These are phyloP conservation scores for Ceramica pisi DNA, from an alignment of 2,888 invertebrate species.

Conservation along the genomic window DNA sequence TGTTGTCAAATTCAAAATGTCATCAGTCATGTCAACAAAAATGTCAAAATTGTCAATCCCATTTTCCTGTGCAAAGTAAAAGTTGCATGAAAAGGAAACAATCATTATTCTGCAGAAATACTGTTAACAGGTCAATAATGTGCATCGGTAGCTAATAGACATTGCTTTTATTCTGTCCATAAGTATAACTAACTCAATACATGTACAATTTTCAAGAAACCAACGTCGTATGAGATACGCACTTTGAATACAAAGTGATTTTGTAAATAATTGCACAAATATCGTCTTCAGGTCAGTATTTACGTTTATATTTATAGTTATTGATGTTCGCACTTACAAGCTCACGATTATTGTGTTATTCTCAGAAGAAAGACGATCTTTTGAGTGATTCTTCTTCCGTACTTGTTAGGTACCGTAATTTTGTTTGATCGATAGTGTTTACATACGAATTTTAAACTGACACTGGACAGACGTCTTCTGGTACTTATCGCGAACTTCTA, in stretches of 20 bases:
- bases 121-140: slow-evolving; percentile 2
- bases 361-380: neutral
- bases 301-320: slow-evolving; percentile 44
- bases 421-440: slow-evolving; percentile 43
- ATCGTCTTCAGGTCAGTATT: slow-evolving; percentile 63
- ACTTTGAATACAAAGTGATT: slow-evolving; percentile 55
- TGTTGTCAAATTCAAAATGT: slow-evolving; percentile 18
- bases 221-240: slow-evolving; percentile 18
- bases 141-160: slow-evolving; percentile 15
- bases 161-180: slow-evolving; percentile 15
- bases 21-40: slow-evolving; percentile 6
- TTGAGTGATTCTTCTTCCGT: neutral
- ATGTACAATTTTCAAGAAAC: slow-evolving; percentile 17
- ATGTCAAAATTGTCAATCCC: slow-evolving; percentile 12
- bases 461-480: neutral
- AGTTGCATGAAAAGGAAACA: slow-evolving; percentile 20
- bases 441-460: slow-evolving; percentile 19
- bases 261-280: slow-evolving; percentile 52
- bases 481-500: neutral
- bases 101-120: neutral
- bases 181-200: slow-evolving; percentile 20
- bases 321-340: slow-evolving; percentile 8
- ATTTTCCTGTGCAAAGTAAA: slow-evolving; percentile 23
- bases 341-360: slow-evolving; percentile 30
- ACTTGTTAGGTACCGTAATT: neutral